A percentile compares a stretch with the other conserved stretches of the same genome.
Conservation (phyloP, 1,140 invertebrate species). For the Pentalonia nigronervosa region DNA sequence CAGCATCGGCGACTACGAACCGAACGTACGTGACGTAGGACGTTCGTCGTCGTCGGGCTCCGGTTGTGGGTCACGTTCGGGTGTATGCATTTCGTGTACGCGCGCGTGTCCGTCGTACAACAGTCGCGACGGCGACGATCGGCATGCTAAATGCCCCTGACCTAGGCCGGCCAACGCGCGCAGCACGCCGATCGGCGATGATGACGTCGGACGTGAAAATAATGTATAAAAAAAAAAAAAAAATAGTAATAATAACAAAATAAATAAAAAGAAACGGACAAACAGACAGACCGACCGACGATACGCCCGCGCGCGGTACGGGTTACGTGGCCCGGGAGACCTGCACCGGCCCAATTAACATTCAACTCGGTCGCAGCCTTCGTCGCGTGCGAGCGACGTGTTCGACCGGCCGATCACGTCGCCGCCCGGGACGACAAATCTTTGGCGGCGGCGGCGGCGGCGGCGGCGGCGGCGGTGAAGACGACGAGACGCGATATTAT, state of each 20-base stretch:
- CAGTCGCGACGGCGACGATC: conserved; percentile 15
- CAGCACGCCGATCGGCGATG: neutral
- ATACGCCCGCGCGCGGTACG: neutral
- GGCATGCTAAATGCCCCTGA: conserved; percentile 52
- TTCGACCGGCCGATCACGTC: conserved; percentile 46
- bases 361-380: conserved; percentile 55
- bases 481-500: neutral
- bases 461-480: neutral
- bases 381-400: conserved; percentile 45
- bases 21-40: conserved; percentile 51
- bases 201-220: neutral
- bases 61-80: conserved; percentile 51
- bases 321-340: neutral
- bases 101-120: conserved; percentile 25
- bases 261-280: conserved; percentile 10
- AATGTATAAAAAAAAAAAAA: neutral
- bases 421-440: neutral
- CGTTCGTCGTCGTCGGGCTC: conserved; percentile 14
- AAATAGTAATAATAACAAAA: neutral
- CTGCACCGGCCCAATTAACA: conserved; percentile 35
- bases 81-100: conserved; percentile 38
- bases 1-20: neutral
- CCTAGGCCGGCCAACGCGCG: conserved; percentile 1
- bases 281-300: neutral
- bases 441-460: neutral